Base-by-base conservation (phyloP, 2,113 vertebrate genomes). In the Rhineura floridana region DNA sequence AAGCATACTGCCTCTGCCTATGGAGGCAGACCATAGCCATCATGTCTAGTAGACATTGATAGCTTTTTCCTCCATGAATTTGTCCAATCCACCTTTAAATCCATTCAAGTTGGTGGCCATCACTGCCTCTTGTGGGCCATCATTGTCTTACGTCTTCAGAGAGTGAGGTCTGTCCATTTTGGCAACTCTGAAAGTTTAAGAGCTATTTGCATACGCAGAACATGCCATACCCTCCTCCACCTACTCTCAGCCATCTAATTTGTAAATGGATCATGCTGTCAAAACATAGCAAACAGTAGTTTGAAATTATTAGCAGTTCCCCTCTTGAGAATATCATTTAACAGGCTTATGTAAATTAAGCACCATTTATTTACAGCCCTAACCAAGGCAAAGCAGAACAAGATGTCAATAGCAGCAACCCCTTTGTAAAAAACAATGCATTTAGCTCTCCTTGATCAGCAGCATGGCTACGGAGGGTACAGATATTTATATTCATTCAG, bases 311-410 rank as follows among this genome's bases (percentile, higher is more conserved):
- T 91, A 89, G 67, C 83, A 46, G 83, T 93, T 62, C 88, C 84
- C 90, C 79, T 89, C 91, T 91, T 87, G 89, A 93, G 91, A 94
- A 94, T 59, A 94, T 5, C 86, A 94, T 85, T 95, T 93, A 94
- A 94, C 86, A 95, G 81, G 85, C 78, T 96, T 94, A 96, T 88
- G 88, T 84, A 95, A 95, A 96, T 96, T 55, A 91, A 67, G 76
- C 90, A 92, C 84, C 83, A 94, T 92, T 95, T 94, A 92, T 91
- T 96, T 95, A 95, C 69, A 92, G 90, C 63, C 81, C 90, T 78
- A 93, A 88, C 79, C 84, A 93, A 95, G 93, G 73, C 95, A 89
- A 93, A 92, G 87, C 70, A 90, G 85, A 94, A 84, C 69, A 52
- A 42, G 80, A 23, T 91, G 91, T 92, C 92, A 95, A 87, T 3